Conservation (phyloP, 2,797 vertebrate species). For the Sebastes cheni region DNA sequence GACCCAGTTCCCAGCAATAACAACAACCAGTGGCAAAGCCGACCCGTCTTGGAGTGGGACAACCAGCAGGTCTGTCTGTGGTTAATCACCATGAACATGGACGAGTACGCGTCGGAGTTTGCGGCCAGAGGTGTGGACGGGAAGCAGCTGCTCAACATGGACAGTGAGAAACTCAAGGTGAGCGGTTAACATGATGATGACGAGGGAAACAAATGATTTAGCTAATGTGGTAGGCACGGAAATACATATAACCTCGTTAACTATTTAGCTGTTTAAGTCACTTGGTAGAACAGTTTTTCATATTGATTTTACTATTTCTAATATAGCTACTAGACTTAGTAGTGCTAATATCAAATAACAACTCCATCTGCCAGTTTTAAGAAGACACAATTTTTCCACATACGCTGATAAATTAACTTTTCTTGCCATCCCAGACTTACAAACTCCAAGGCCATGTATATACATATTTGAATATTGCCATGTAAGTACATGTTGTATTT, state of each 20-base stretch:
- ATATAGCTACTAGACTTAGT: neutral
- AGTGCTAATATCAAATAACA: neutral
- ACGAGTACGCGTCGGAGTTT: constrained; percentile 85
- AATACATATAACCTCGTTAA: neutral
- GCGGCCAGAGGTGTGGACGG: constrained; percentile 84
- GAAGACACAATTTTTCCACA: neutral
- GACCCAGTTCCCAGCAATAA: constrained; percentile 80
- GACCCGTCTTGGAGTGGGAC: constrained; percentile 86
- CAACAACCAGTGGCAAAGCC: constrained; percentile 88
- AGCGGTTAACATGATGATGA: neutral
- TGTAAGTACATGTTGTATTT: neutral
- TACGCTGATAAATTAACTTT: neutral
- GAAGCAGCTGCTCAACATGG: constrained; percentile 84
- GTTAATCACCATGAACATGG: constrained; percentile 89
- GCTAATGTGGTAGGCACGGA: neutral
- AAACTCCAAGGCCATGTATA: neutral
- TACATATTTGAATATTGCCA: neutral
- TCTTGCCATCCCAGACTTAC: neutral
- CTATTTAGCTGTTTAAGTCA: neutral
- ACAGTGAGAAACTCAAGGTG: constrained; percentile 90
- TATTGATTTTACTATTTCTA: neutral
- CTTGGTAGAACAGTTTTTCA: neutral
- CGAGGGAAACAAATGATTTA: neutral
- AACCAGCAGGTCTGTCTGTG: constrained; percentile 89
- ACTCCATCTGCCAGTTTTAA: neutral